Conservation (phyloP, 2,888 invertebrate species). For the Lasioglossum lativentre region DNA sequence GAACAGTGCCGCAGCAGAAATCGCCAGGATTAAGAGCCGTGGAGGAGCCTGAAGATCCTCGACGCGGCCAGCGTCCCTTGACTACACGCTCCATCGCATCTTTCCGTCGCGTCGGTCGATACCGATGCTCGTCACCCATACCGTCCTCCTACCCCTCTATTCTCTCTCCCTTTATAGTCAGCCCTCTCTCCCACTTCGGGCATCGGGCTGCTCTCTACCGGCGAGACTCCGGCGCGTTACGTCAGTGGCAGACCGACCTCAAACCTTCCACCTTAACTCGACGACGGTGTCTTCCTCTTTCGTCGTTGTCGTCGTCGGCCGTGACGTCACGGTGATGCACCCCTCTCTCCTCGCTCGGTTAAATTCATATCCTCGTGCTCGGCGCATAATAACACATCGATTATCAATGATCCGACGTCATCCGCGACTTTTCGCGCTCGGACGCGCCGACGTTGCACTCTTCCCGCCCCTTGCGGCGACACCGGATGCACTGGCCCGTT, state of each 20-base stretch:
- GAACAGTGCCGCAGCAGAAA: conserved; percentile 30
- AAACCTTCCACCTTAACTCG: conserved; percentile 58
- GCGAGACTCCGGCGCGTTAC: conserved; percentile 68
- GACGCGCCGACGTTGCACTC: conserved; percentile 14
- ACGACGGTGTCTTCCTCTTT: conserved; percentile 48
- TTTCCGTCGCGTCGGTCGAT: conserved; percentile 67
- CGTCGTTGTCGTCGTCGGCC: conserved; percentile 21
- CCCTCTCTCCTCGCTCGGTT: conserved; percentile 65
- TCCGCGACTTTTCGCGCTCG: conserved; percentile 37
- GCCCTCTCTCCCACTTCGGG: conserved; percentile 26
- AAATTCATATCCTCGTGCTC: conserved; percentile 64
- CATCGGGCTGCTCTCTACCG: conserved; percentile 55
- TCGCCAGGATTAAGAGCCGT: conserved; percentile 46
- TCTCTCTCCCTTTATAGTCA: conserved; percentile 36
- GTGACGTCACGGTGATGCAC: conserved; percentile 66
- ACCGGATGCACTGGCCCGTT: background rate
- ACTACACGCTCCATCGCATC: conserved; percentile 67
- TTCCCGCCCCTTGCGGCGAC: background rate
- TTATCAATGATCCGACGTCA: conserved; percentile 65
- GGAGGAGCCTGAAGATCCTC: conserved; percentile 54
- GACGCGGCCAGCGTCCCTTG: conserved; percentile 62
- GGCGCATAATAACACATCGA: conserved; percentile 62
- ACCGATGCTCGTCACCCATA: conserved; percentile 70
- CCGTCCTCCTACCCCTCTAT: conserved; percentile 31
- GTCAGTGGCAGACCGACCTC: conserved; percentile 72